phyloP scores from a whole-genome alignment of 2,888 invertebrate genomes.

The Nebria salina region DNA sequence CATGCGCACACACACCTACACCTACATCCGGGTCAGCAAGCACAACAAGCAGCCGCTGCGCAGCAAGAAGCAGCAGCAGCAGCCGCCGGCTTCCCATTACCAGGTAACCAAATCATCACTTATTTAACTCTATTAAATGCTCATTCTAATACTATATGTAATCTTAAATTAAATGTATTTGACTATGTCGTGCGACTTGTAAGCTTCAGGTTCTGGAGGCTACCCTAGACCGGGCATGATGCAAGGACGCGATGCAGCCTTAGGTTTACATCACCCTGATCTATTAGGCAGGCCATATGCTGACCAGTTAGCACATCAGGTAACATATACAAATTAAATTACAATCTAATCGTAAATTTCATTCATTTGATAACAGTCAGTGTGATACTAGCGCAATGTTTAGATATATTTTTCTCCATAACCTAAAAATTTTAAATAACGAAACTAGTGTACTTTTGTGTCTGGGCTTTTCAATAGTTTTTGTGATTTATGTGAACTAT shows the following conservation, averaged over 20 bases:
- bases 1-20: conserved; percentile 92
- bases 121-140: neutral
- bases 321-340: conserved; percentile 53
- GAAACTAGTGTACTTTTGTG: no score
- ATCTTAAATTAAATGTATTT: neutral
- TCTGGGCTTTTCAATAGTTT: conserved; percentile 45
- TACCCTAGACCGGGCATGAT: conserved; percentile 67
- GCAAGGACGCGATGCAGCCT: conserved; percentile 68
- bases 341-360: no score
- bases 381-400: no score
- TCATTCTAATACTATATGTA: neutral
- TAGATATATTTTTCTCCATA: no score
- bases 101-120: conserved; percentile 60
- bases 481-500: conserved; percentile 60
- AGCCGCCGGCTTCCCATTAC: conserved; percentile 65
- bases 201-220: conserved; percentile 66
- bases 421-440: no score
- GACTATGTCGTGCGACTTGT: conserved; percentile 33
- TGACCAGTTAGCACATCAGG: conserved; percentile 81
- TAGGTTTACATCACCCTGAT: conserved; percentile 80
- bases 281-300: conserved; percentile 83
- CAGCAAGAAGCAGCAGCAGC: conserved; percentile 61
- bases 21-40: conserved; percentile 81
- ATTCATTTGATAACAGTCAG: no score
- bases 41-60: conserved; percentile 76